phyloP scores from a whole-genome alignment of 2,797 vertebrate species.

The Ceyx erithaca region DNA sequence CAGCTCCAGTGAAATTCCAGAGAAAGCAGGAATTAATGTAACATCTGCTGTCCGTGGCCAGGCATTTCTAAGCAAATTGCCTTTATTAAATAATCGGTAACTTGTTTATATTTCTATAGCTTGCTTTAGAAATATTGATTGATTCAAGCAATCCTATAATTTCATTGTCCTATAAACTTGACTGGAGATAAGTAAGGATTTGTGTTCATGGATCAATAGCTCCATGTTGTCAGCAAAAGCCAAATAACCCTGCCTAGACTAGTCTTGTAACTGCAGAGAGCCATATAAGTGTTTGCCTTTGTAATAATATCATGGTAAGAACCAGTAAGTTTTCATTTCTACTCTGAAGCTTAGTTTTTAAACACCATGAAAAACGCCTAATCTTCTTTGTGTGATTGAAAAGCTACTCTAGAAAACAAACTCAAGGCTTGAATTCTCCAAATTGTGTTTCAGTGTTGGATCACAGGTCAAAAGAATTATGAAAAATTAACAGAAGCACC shows the following conservation, averaged over 20 bases:
- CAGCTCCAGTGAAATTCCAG: constrained; percentile 41
- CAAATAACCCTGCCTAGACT: constrained; percentile 1
- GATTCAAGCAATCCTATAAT: constrained; percentile 48
- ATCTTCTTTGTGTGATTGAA: background rate
- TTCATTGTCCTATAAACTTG: constrained; percentile 56
- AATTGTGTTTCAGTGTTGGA: background rate
- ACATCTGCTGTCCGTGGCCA: constrained; percentile 14
- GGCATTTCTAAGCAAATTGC: constrained; percentile 47
- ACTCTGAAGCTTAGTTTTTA: background rate
- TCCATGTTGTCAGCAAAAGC: constrained; percentile 7
- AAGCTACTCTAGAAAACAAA: background rate
- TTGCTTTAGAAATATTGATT: constrained; percentile 57
- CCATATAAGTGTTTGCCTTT: background rate
- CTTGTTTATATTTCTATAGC: constrained; percentile 55
- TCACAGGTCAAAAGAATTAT: background rate
- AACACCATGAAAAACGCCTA: background rate
- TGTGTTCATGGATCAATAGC: constrained; percentile 52
- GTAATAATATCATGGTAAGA: background rate
- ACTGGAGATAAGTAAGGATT: constrained; percentile 62
- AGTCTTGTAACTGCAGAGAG: background rate
- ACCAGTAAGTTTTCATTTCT: background rate
- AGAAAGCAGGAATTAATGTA: constrained; percentile 45
- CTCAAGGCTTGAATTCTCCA: background rate
- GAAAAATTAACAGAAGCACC: background rate
- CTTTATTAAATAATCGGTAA: constrained; percentile 56